phyloP scores from a whole-genome alignment of 2,113 vertebrate genomes.

The Embiotoca jacksoni region DNA sequence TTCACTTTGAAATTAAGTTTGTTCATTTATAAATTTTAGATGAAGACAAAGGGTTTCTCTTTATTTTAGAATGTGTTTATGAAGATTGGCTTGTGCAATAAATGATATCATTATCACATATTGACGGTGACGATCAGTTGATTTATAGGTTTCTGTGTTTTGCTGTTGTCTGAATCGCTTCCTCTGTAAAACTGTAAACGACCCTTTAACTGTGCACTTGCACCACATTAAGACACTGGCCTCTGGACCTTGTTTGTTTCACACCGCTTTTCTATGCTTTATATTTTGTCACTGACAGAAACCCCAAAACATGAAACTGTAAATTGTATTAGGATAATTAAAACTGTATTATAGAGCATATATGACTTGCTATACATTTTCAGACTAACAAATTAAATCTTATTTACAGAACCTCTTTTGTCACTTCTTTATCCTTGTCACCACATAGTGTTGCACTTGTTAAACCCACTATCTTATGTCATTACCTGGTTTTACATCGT shows the following conservation, averaged over 20 bases:
- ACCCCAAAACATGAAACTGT: slow-evolving; percentile 83
- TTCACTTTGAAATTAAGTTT: slow-evolving; percentile 57
- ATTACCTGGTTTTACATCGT: slow-evolving; percentile 1
- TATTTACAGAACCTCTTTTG: slow-evolving; percentile 89
- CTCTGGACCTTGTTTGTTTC: slow-evolving; percentile 88
- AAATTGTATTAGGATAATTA: slow-evolving; percentile 91
- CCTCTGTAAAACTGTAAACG: slow-evolving; percentile 80
- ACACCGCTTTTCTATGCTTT: slow-evolving; percentile 90
- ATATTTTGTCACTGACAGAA: slow-evolving; percentile 88
- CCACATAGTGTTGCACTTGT: background rate
- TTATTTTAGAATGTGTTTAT: slow-evolving; percentile 71
- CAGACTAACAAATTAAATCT: slow-evolving; percentile 90
- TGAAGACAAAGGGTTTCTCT: slow-evolving; percentile 42
- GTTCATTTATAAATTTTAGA: slow-evolving; percentile 75
- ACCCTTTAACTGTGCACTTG: slow-evolving; percentile 81
- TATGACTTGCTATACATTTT: slow-evolving; percentile 89
- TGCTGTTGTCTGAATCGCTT: slow-evolving; percentile 63
- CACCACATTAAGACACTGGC: slow-evolving; percentile 83
- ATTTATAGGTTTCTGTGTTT: slow-evolving; percentile 61
- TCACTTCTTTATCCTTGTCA: slow-evolving; percentile 46
- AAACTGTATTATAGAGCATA: slow-evolving; percentile 87
- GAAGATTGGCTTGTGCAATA: slow-evolving; percentile 93
- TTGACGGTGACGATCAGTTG: slow-evolving; percentile 68
- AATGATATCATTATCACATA: slow-evolving; percentile 73
- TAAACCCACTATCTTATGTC: slow-evolving; percentile 8